Evolutionary conservation across 1,140 invertebrate species (phyloP).

Genomic region (Apocrypta bakeri): DNA sequence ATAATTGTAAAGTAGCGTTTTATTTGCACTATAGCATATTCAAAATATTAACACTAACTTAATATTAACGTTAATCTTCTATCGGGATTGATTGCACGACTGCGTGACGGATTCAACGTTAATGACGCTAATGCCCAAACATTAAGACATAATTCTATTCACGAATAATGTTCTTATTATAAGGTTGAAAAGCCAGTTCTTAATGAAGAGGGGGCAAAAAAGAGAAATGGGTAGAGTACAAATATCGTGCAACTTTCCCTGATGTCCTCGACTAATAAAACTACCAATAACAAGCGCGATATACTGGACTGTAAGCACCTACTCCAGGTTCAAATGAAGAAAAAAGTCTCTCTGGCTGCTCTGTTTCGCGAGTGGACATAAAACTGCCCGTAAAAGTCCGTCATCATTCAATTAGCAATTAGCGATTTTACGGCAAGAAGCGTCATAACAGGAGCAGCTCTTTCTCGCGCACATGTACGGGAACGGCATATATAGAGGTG

Average conservation of each 20-base stretch:
- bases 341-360: not conserved
- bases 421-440: slow-evolving; percentile 40
- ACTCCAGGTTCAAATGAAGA: not conserved
- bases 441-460: slow-evolving; percentile 27
- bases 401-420: slow-evolving; percentile 49
- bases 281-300: not conserved
- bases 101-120: no score
- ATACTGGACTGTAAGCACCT: not conserved
- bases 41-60: no score
- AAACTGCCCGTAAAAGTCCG: slow-evolving; percentile 39
- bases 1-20: no score
- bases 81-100: no score
- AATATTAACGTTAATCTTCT: no score
- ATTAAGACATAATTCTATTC: no score
- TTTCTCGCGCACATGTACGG: not conserved
- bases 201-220: no score
- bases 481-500: no score
- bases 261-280: not conserved
- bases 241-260: not conserved
- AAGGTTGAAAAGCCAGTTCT: no score
- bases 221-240: not conserved
- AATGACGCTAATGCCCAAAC: no score
- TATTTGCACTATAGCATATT: no score
- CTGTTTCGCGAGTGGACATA: slow-evolving; percentile 17
- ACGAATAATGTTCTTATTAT: no score